Conservation (phyloP, 2,113 vertebrate genomes). For the Pollimyrus isidori region DNA sequence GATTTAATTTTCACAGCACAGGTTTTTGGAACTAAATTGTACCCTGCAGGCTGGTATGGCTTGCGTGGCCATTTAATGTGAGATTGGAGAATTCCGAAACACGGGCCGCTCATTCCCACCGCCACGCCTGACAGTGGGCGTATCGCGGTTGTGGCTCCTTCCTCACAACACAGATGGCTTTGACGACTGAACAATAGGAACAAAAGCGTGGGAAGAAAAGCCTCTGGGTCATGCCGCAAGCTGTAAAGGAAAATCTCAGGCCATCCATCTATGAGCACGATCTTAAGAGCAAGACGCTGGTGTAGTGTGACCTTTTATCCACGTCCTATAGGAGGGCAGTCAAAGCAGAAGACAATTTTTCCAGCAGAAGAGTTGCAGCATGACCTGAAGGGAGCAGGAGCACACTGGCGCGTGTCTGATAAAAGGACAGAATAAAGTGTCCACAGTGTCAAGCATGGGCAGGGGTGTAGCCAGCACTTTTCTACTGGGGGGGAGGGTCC, state of each 20-base stretch:
- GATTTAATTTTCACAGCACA: background rate
- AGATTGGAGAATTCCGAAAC: background rate
- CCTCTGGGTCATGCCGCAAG: background rate
- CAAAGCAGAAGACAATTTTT: background rate
- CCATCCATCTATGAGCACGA: background rate
- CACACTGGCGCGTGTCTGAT: background rate
- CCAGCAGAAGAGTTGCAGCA: background rate
- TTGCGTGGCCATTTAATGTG: background rate
- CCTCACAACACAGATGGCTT: background rate
- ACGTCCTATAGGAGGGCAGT: background rate
- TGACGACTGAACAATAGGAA: background rate
- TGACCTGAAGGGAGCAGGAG: background rate
- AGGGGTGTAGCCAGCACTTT: too few species aligned
- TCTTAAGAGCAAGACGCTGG: background rate
- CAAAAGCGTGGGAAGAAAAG: background rate
- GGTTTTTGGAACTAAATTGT: background rate
- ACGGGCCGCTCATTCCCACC: background rate
- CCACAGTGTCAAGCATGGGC: background rate
- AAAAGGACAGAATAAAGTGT: background rate
- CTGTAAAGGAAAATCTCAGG: background rate
- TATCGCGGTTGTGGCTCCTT: background rate
- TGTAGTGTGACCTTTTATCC: background rate
- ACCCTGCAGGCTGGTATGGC: background rate
- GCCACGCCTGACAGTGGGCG: background rate
- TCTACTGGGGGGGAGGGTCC: too few species aligned